Percentiles rank a stretch among this genome's conserved stretches.
These are phyloP conservation scores for Synanceia verrucosa DNA, from an alignment of 2,797 vertebrate species.

Conservation along the genomic window DNA sequence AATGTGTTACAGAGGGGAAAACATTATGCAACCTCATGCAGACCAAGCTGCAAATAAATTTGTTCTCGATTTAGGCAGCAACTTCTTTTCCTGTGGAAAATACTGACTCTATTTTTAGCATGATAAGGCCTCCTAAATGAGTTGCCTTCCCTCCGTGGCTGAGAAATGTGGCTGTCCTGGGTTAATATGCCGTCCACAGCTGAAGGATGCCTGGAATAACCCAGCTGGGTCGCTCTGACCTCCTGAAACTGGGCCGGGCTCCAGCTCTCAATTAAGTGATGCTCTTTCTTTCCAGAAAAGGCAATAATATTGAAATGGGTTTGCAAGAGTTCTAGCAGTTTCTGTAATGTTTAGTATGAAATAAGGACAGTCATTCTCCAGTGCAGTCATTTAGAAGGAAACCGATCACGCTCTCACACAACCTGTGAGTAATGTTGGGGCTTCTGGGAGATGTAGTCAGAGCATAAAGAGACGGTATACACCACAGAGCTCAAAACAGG, in stretches of 20 bases:
- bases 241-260: conserved; percentile 64
- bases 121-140: conserved; percentile 41
- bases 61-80: conserved; percentile 23
- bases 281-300: conserved; percentile 70
- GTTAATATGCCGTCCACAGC: conserved; percentile 47
- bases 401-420: conserved; percentile 3
- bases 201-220: conserved; percentile 70
- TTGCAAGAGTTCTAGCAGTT: conserved; percentile 42
- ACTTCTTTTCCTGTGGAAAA: conserved; percentile 45
- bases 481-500: no score
- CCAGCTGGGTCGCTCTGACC: conserved; percentile 71
- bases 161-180: conserved; percentile 45
- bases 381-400: neutral
- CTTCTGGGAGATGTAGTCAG: no score
- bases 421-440: no score
- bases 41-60: conserved; percentile 19
- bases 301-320: conserved; percentile 66
- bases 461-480: no score
- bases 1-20: conserved; percentile 7
- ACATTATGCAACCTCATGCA: conserved; percentile 6
- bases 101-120: conserved; percentile 42
- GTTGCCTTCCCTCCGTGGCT: conserved; percentile 51
- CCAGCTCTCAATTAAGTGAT: conserved; percentile 75
- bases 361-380: conserved; percentile 19
- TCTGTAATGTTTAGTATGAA: conserved; percentile 32